Evolutionary conservation across 2,113 vertebrate genomes (phyloP), one percentile per base, ranked within the genome.

Genomic region (Phalacrocorax aristotelis): DNA sequence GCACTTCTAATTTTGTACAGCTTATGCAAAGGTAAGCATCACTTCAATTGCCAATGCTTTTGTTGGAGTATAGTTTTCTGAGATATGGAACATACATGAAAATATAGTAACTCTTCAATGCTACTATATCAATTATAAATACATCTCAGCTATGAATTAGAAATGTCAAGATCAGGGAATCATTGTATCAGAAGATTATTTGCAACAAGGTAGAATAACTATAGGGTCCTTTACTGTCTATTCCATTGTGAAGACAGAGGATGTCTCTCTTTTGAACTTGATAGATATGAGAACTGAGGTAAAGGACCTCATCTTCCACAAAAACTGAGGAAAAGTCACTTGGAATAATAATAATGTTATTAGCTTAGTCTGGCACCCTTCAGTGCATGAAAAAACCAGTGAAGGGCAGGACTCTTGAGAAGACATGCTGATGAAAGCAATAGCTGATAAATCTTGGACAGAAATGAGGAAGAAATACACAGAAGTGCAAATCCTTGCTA

Each of bases 11-110:
- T 90, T 72, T 76, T 72, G 7, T n/a, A 20, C n/a, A 64, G 30
- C 6, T 71, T 86, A 22, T 90, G 30, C 20, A 86, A 51, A 79
- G 4, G 11, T 46, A 38, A 88, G 15, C 21, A 79, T 42, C 23
- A 69, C 34, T 69, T 46, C 29, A 79, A 71, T 19, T 62, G 25
- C 4, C 6, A 13, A 7, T 46, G 13, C 2, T 75, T 82, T 64
- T 71, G 8, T 36, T 66, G 23, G 27, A 32, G 7, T n/a, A 11
- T 12, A 54, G 9, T 54, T 76, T 93, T 90, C 70, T 75, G n/a
- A 84, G 44, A 42, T 9, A 65, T 6, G 9, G 16, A 13, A 62
- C 0, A 0, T 32, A n/a, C 1, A 3, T n/a, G 38, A 80, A 55
- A 64, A 76, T 40, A 42, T 1, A 64, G 9, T 22, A 86, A 32